A percentile compares a stretch with the other conserved stretches of the same genome.
These are phyloP conservation scores for Hetaerina americana DNA, from an alignment of 1,140 invertebrate species.

Conservation along the genomic window DNA sequence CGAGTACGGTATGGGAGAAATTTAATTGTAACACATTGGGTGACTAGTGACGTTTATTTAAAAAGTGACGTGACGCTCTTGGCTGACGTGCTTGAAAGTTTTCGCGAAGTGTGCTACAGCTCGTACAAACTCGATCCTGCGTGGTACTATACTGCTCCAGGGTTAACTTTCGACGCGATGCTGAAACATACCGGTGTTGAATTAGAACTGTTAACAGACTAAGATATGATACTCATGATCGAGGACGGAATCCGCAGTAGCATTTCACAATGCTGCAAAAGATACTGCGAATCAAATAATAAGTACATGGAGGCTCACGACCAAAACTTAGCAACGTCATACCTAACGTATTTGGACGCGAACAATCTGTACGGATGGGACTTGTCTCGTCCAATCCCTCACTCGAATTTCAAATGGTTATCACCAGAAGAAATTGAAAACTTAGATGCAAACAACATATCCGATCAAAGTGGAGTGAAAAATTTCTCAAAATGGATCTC, in stretches of 20 bases:
- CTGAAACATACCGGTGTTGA: conserved; percentile 17
- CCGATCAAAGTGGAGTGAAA: background rate
- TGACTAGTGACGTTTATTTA: background rate
- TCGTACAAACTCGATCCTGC: conserved; percentile 20
- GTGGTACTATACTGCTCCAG: conserved; percentile 20
- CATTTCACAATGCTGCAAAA: conserved; percentile 15
- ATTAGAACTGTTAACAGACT: conserved; percentile 17
- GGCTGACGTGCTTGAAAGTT: background rate
- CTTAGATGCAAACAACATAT: no score
- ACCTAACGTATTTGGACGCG: background rate
- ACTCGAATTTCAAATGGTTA: background rate
- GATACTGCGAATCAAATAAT: conserved; percentile 21
- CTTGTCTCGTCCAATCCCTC: background rate
- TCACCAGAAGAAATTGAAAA: background rate
- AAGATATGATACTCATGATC: conserved; percentile 17
- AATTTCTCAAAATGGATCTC: background rate
- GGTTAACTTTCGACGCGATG: conserved; percentile 19
- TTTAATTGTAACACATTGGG: background rate
- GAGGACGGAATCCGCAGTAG: conserved; percentile 19
- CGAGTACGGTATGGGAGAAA: background rate
- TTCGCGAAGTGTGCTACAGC: background rate
- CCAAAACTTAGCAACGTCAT: background rate
- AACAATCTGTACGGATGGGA: background rate
- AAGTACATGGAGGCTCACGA: conserved; percentile 12
- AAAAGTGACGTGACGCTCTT: background rate